Evolutionary conservation across 2,888 invertebrate species (phyloP).

Genomic region (Pandemis corylana): DNA sequence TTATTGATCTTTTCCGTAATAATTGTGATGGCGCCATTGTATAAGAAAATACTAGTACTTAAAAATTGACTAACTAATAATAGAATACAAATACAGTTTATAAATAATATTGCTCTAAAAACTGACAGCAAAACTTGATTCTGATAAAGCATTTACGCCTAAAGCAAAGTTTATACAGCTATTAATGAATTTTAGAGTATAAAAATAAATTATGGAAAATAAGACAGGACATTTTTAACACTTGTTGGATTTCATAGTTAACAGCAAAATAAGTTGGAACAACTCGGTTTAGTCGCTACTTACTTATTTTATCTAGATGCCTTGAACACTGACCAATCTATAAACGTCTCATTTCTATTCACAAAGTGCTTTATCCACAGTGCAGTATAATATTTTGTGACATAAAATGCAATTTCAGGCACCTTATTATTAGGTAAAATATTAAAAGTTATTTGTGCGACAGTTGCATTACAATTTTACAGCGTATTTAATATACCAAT

Average conservation of each 20-base stretch:
- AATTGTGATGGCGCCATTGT: slow-evolving; percentile 79
- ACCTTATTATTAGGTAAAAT: slow-evolving; percentile 61
- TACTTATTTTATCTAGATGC: slow-evolving; percentile 41
- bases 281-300: slow-evolving; percentile 29
- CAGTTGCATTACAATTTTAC: slow-evolving; percentile 55
- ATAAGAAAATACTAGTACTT: slow-evolving; percentile 62
- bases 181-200: slow-evolving; percentile 61
- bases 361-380: slow-evolving; percentile 72
- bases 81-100: slow-evolving; percentile 69
- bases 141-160: slow-evolving; percentile 72
- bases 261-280: slow-evolving; percentile 27
- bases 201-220: slow-evolving; percentile 75
- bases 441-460: slow-evolving; percentile 69
- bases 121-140: slow-evolving; percentile 70
- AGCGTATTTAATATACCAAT: slow-evolving; percentile 50
- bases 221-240: slow-evolving; percentile 59
- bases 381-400: slow-evolving; percentile 71
- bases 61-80: slow-evolving; percentile 79
- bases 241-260: slow-evolving; percentile 41
- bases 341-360: slow-evolving; percentile 48
- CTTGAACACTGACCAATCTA: slow-evolving; percentile 51
- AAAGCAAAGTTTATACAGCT: slow-evolving; percentile 79
- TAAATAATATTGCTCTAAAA: slow-evolving; percentile 66
- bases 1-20: slow-evolving; percentile 66
- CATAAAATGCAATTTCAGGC: slow-evolving; percentile 70